phyloP scores from a whole-genome alignment of 2,888 invertebrate genomes.

The Oasisia sp. region DNA sequence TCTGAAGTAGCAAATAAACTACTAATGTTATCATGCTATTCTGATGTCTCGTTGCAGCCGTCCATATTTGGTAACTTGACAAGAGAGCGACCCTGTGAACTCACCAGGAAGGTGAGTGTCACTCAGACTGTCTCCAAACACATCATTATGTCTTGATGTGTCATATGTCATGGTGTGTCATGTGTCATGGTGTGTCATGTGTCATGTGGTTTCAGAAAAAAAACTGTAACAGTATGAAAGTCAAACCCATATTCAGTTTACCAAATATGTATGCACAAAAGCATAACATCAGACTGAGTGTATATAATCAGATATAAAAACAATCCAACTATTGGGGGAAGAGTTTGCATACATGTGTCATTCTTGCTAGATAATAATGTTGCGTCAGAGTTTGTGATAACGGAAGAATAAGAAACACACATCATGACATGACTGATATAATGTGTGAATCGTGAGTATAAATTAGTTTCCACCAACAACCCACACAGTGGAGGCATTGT shows the following conservation, averaged over 20 bases:
- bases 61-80: constrained; percentile 59
- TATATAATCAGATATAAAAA: not conserved
- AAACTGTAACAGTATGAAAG: not conserved
- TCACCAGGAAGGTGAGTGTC: not conserved
- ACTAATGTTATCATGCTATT: constrained; percentile 12
- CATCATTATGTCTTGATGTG: too few relatives aligned
- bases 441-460: not conserved
- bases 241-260: not conserved
- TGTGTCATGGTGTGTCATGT: not conserved
- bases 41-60: constrained; percentile 49
- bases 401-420: not conserved
- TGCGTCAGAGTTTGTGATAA: not conserved
- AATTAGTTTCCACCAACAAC: not conserved
- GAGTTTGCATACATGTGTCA: not conserved
- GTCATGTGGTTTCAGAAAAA: not conserved
- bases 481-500: not conserved
- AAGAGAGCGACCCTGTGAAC: constrained; percentile 44
- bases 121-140: not conserved
- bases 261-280: not conserved
- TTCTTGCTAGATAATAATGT: not conserved
- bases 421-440: not conserved
- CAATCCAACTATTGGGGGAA: not conserved
- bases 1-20: not conserved
- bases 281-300: not conserved
- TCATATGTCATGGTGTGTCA: too few relatives aligned